Evolutionary conservation across 2,797 vertebrate species (phyloP).

Genomic region (Eidolon dupreanum): DNA sequence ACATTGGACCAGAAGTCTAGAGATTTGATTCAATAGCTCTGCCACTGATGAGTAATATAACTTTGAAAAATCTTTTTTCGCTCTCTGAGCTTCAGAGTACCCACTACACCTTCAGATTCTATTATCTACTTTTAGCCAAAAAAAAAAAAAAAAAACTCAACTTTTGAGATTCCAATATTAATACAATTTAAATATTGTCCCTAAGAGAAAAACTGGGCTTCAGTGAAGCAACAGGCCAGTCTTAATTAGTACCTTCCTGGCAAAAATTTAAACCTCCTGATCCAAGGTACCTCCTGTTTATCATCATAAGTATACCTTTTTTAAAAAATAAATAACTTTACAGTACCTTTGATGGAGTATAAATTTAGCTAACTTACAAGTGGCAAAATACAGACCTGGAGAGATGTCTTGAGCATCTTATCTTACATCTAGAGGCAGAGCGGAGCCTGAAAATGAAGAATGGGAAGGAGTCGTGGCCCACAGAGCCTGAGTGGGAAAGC

Average conservation of each 20-base stretch:
- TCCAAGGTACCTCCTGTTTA: constrained; percentile 22
- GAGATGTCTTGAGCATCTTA: neutral
- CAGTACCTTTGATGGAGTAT: neutral
- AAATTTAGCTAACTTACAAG: neutral
- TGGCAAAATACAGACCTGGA: neutral
- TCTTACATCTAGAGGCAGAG: neutral
- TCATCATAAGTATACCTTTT: neutral
- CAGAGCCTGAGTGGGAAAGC: neutral
- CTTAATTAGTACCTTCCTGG: neutral
- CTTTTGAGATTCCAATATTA: constrained; percentile 53
- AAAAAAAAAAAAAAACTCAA: neutral
- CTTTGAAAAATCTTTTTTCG: constrained; percentile 17
- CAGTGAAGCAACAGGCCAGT: neutral
- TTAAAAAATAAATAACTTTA: neutral
- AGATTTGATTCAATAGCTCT: neutral
- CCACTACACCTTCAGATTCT: constrained; percentile 34
- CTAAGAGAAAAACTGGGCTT: constrained; percentile 11
- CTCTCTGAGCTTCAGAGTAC: constrained; percentile 20
- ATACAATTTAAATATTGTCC: constrained; percentile 41
- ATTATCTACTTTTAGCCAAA: constrained; percentile 17
- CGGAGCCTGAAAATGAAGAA: neutral
- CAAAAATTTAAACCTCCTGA: constrained; percentile 16
- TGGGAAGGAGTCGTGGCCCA: neutral
- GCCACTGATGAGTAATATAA: neutral
- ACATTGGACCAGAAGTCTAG: neutral